These are phyloP conservation scores for Galerucella pusilla DNA, from an alignment of 2,888 invertebrate species.

Conservation along the genomic window DNA sequence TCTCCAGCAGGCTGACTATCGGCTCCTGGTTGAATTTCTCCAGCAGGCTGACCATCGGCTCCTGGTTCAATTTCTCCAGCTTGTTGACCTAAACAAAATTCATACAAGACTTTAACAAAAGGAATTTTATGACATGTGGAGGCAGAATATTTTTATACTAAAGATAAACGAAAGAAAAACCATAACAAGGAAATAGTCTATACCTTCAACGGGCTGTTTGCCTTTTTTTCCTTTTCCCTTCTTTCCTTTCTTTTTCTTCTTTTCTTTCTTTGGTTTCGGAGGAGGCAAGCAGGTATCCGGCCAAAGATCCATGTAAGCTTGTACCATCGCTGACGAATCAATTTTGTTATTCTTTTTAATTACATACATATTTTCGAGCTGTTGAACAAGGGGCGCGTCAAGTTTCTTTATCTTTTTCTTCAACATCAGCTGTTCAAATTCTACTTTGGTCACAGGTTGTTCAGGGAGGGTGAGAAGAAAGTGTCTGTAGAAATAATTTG, in stretches of 20 bases:
- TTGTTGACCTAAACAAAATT: background rate
- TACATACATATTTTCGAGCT: conserved; percentile 60
- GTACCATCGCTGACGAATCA: conserved; percentile 61
- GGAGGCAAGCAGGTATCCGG: conserved; percentile 62
- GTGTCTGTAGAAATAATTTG: conserved; percentile 53
- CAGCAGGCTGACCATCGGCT: background rate
- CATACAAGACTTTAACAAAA: too few relatives aligned
- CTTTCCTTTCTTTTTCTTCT: conserved; percentile 44
- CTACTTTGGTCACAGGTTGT: conserved; percentile 53
- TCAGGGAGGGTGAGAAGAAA: conserved; percentile 63
- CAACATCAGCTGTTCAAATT: conserved; percentile 57
- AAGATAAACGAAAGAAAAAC: background rate
- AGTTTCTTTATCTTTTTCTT: conserved; percentile 60
- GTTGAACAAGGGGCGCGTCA: conserved; percentile 58
- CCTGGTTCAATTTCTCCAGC: background rate
- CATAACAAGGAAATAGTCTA: background rate
- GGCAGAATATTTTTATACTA: too few relatives aligned
- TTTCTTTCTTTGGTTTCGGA: conserved; percentile 55
- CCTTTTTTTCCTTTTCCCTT: conserved; percentile 37
- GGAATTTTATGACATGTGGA: too few relatives aligned
- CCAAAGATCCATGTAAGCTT: conserved; percentile 62
- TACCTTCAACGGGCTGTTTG: conserved; percentile 3
- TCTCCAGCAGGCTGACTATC: too few relatives aligned
- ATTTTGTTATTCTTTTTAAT: conserved; percentile 55
- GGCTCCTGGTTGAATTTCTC: background rate